Percentiles rank a stretch among this genome's conserved stretches.
Evolutionary conservation across 2,113 vertebrate genomes (phyloP).

Genomic region (Hipposideros armiger): DNA sequence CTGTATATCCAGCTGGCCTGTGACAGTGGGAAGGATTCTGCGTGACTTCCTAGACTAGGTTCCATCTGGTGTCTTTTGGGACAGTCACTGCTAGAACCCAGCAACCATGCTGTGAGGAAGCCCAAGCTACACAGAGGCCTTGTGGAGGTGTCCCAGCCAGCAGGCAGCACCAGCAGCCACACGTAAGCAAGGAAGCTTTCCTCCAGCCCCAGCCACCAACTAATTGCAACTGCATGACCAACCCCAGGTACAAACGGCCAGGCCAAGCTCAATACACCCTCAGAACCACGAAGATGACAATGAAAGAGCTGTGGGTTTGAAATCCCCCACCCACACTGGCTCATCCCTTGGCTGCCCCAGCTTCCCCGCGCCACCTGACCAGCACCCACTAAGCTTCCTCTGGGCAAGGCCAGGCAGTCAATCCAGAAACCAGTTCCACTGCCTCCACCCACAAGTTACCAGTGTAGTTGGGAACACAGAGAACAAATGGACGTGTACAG

Average conservation of each 20-base stretch:
- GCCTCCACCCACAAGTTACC: constrained; percentile 23
- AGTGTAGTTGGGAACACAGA: background rate
- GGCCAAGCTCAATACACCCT: background rate
- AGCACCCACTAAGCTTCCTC: accelerated
- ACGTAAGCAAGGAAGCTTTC: background rate
- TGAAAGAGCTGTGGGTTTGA: background rate
- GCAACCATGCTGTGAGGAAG: background rate
- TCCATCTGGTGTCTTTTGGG: background rate
- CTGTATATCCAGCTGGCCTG: background rate
- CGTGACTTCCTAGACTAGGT: too few relatives aligned
- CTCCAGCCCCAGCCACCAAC: background rate
- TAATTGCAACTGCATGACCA: background rate
- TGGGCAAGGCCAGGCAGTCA: background rate
- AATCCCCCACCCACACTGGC: too few relatives aligned
- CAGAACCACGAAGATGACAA: background rate
- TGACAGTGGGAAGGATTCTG: background rate
- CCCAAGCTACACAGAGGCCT: background rate
- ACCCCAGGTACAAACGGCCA: background rate
- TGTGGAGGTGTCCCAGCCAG: background rate
- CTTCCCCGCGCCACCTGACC: background rate
- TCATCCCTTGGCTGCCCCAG: background rate
- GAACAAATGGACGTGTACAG: accelerated
- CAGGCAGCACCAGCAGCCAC: background rate
- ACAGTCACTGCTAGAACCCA: background rate
- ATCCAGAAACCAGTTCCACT: background rate